Evolutionary conservation across 1,140 invertebrate genomes (phyloP), one percentile per base, ranked within the genome.

Genomic region (Drosophila subpulchrella): DNA sequence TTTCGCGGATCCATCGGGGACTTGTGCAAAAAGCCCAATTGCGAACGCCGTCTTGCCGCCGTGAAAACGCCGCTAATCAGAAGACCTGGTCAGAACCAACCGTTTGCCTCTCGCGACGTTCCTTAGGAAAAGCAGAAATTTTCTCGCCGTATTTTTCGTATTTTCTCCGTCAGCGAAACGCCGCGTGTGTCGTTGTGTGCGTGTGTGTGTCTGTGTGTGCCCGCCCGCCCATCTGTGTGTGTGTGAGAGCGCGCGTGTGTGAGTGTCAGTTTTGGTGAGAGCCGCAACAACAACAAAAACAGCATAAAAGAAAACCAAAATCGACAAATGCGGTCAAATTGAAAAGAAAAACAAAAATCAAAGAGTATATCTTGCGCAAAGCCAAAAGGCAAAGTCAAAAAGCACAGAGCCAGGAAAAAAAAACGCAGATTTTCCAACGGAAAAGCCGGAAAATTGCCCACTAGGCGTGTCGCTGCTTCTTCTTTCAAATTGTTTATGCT

Each of bases 241-340:
- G 78, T 81, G 70, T 74, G 53, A 57, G 48, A 51, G 30, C 48
- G 12, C 30, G 13, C 27, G 8, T 59, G 46, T 67, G 53, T 68
- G 47, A 56, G 56, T 61, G 56, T 75, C 57, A 73, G 81, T 63
- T 76, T 57, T 58, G 66, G 67, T 58, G 83, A 82, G 83, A 72
- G 82, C 75, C 78, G 65, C 81, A 47, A 47, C 58, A 62, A 51
- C 74, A 70, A 60, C 75, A 82, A 56, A 57, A 81, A 61, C 63
- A 78, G 44, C 46, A 58, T 58, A 34, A 82, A 61, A 72, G 38
- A 74, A 75, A 86, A 78, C 78, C 82, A 56, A 86, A 86, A 79
- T 82, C 82, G 79, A 86, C 82, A 88, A 86, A 88, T 88, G 84
- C 81, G 81, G 81, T 84, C 81, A 85, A 84, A 84, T 85, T 84